Evolutionary conservation across 2,113 vertebrate species (phyloP).

Genomic region (Rhinopomastus cyanomelas): DNA sequence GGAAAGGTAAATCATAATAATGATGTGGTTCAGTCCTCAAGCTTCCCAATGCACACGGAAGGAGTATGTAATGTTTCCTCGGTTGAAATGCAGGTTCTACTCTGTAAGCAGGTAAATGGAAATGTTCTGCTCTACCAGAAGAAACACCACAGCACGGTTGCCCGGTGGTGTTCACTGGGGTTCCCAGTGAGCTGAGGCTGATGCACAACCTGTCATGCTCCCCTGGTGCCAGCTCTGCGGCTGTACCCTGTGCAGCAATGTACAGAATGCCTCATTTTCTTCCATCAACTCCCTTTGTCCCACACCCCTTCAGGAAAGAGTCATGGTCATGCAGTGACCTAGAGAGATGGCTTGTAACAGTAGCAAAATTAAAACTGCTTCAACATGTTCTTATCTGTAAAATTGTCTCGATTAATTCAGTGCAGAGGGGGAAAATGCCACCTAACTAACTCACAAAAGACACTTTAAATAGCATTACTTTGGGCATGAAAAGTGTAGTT

Average conservation of each 20-base stretch:
- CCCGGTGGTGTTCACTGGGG: accelerated
- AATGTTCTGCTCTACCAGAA: background rate
- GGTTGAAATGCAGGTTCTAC: background rate
- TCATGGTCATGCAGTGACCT: background rate
- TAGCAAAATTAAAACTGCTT: background rate
- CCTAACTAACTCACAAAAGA: background rate
- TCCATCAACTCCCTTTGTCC: background rate
- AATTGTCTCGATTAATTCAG: background rate
- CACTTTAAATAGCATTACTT: background rate
- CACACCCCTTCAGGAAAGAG: background rate
- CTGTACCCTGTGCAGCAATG: accelerated
- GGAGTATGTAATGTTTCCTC: accelerated
- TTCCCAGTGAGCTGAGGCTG: accelerated
- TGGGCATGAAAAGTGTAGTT: background rate
- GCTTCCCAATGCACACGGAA: background rate
- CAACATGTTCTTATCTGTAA: too few relatives aligned
- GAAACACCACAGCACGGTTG: background rate
- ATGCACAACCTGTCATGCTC: background rate
- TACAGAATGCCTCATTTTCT: background rate
- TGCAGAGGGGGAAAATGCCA: accelerated
- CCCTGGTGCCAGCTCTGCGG: background rate
- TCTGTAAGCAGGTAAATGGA: accelerated
- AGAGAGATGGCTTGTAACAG: background rate
- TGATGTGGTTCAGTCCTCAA: background rate
- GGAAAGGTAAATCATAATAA: background rate